Conservation (phyloP, 1,140 invertebrate species). For the Trichogramma pretiosum region DNA sequence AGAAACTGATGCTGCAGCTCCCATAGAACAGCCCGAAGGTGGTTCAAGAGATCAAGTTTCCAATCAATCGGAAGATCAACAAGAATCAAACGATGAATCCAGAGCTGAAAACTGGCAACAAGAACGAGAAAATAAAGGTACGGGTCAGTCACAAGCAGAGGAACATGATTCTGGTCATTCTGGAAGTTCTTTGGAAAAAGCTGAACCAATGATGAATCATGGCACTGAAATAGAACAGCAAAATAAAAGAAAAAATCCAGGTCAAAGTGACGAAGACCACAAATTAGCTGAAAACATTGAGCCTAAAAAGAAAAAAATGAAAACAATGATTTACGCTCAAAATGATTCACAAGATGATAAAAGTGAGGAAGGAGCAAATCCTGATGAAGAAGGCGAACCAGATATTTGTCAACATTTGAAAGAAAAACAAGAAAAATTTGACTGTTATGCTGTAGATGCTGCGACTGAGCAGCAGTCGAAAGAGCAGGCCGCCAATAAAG, state of each 20-base stretch:
- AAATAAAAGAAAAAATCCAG: slow-evolving; percentile 43
- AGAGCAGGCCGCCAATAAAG: slow-evolving; percentile 55
- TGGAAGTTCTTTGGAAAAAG: slow-evolving; percentile 33
- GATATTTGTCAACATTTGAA: slow-evolving; percentile 82
- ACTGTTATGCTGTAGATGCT: slow-evolving; percentile 56
- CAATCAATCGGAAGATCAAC: slow-evolving; percentile 21
- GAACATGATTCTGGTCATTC: slow-evolving; percentile 44
- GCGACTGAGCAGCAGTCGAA: slow-evolving; percentile 77
- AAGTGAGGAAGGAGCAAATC: slow-evolving; percentile 41
- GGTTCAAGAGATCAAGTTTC: slow-evolving; percentile 37
- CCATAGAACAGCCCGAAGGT: slow-evolving; percentile 29
- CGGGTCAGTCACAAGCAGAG: slow-evolving; percentile 45
- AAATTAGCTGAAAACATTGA: slow-evolving; percentile 41
- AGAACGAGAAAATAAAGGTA: slow-evolving; percentile 42
- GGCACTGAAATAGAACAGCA: slow-evolving; percentile 22
- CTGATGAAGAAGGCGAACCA: slow-evolving; percentile 45
- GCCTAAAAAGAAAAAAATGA: slow-evolving; percentile 47
- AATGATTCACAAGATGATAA: slow-evolving; percentile 45
- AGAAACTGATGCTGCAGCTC: slow-evolving; percentile 37
- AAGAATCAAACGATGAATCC: slow-evolving; percentile 20
- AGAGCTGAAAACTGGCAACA: slow-evolving; percentile 38
- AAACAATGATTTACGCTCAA: slow-evolving; percentile 38
- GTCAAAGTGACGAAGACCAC: slow-evolving; percentile 42
- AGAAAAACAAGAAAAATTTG: slow-evolving; percentile 64
- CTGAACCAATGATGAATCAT: slow-evolving; percentile 22